These are phyloP conservation scores for Potamarius usumacintae DNA, from an alignment of 2,113 vertebrate genomes.

Conservation along the genomic window DNA sequence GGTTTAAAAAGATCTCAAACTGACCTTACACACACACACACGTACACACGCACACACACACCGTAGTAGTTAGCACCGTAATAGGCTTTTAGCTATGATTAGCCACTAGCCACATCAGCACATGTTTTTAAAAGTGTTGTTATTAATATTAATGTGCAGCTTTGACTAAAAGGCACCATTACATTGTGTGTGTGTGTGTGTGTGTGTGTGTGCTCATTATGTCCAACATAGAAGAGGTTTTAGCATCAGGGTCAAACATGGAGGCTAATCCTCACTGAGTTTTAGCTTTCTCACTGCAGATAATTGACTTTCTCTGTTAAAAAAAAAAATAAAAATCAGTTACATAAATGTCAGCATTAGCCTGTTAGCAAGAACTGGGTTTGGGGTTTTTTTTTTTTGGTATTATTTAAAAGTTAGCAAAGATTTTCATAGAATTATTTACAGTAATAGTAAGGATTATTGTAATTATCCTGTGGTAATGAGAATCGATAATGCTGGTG, in stretches of 20 bases:
- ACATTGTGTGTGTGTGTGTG: slow-evolving; percentile 50
- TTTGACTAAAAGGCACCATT: slow-evolving; percentile 71
- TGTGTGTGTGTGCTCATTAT: slow-evolving; percentile 9
- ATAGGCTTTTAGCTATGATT: slow-evolving; percentile 77
- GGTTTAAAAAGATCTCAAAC: slow-evolving; percentile 76
- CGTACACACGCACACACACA: background rate
- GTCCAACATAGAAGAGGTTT: background rate
- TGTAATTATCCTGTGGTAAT: background rate
- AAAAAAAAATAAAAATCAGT: background rate
- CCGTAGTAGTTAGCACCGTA: slow-evolving; percentile 67
- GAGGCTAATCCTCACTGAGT: background rate
- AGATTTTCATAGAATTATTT: background rate
- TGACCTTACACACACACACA: slow-evolving; percentile 65
- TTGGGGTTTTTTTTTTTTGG: background rate
- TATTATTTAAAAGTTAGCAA: background rate
- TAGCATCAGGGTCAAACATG: slow-evolving; percentile 7
- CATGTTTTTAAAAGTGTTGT: slow-evolving; percentile 75
- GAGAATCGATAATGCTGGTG: background rate
- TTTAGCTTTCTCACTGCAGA: background rate
- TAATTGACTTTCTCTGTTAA: background rate
- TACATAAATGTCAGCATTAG: slow-evolving; percentile 9
- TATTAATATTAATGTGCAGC: slow-evolving; percentile 78
- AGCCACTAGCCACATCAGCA: slow-evolving; percentile 63
- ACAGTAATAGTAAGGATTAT: background rate
- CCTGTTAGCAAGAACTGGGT: background rate